These are phyloP conservation scores for Aphelenchoides fujianensis DNA, from an alignment of 1,140 invertebrate species.

Conservation along the genomic window DNA sequence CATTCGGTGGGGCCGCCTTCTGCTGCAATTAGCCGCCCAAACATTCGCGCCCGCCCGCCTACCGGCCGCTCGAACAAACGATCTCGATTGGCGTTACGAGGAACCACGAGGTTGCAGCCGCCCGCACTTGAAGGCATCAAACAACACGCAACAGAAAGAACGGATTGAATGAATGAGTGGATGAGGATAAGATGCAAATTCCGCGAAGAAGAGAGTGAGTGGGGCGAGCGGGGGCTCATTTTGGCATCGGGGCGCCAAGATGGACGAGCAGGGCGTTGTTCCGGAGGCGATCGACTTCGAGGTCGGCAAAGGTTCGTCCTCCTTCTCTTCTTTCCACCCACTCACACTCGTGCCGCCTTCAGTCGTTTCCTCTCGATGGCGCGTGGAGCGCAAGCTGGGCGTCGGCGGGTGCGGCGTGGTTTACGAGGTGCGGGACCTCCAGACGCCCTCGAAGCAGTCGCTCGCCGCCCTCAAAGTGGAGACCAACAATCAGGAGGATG, in stretches of 20 bases:
- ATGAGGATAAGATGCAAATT: no score
- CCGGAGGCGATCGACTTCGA: neutral
- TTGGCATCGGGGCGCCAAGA: no score
- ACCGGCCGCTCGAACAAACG: neutral
- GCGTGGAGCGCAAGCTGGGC: conserved; percentile 21
- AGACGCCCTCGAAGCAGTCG: conserved; percentile 13
- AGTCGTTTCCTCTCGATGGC: conserved; percentile 28
- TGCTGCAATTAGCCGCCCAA: neutral
- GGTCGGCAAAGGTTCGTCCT: neutral
- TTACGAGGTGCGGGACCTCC: conserved; percentile 38
- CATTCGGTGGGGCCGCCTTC: neutral
- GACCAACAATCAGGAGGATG: conserved; percentile 41
- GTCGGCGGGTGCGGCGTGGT: conserved; percentile 38
- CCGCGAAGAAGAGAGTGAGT: no score
- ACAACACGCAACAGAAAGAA: no score
- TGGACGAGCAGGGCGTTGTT: conserved; percentile 19
- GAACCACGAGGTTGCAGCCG: no score
- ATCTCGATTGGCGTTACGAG: neutral
- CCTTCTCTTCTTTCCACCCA: no score
- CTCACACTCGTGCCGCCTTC: no score
- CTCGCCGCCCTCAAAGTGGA: conserved; percentile 48
- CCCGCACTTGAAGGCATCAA: no score
- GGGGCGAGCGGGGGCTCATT: no score
- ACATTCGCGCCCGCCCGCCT: neutral
- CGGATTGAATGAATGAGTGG: no score